A percentile compares a stretch with the other conserved stretches of the same genome.
Evolutionary conservation across 2,797 vertebrate genomes (phyloP).

Genomic region (Smutsia gigantea): DNA sequence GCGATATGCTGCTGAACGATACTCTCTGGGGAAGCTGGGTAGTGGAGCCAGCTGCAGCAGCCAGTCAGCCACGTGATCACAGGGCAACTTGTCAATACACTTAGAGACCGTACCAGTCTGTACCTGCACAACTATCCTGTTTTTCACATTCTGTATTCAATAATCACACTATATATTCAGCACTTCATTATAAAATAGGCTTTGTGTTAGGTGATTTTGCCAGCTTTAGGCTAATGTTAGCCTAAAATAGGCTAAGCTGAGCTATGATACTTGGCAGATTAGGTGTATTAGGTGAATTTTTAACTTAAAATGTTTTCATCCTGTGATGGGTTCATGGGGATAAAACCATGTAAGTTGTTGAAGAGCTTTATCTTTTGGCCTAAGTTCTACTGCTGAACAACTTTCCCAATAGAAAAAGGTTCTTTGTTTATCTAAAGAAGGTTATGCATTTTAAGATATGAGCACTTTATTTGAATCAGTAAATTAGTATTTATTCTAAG

Average conservation of each 20-base stretch:
- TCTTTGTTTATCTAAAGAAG: background rate
- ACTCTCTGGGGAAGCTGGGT: background rate
- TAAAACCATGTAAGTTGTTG: background rate
- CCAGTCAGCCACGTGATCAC: background rate
- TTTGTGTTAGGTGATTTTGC: background rate
- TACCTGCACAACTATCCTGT: background rate
- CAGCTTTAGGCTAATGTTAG: background rate
- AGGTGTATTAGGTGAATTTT: background rate
- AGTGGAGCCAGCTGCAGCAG: background rate
- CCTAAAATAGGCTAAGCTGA: background rate
- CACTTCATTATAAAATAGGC: background rate
- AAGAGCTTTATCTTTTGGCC: background rate
- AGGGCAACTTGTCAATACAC: too few relatives aligned
- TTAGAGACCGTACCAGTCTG: too few relatives aligned
- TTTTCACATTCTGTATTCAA: background rate
- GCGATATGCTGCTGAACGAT: background rate
- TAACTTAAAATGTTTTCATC: background rate
- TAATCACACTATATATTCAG: background rate
- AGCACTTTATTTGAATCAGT: slow-evolving; percentile 43
- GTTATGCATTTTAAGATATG: background rate
- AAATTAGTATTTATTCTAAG: background rate
- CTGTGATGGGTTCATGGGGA: background rate
- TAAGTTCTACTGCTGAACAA: background rate
- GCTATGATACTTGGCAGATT: background rate
- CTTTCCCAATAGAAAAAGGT: background rate